Percentiles rank a stretch among this genome's conserved stretches.
Evolutionary conservation across 2,113 vertebrate species (phyloP).

Genomic region (Glareola pratincola): DNA sequence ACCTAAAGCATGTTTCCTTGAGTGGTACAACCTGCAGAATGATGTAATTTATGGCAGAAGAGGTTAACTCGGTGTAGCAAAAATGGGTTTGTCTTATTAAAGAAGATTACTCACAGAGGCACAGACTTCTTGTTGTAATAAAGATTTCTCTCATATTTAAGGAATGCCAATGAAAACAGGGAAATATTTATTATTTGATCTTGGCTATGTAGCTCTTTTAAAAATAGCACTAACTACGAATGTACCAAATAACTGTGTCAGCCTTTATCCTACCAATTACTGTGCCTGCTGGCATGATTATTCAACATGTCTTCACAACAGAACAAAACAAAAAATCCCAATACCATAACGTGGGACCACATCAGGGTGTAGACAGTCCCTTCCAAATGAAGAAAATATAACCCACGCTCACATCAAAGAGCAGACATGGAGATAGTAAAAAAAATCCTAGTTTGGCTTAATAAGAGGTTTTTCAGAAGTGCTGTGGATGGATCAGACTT

Average conservation of each 20-base stretch:
- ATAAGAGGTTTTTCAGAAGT: background rate
- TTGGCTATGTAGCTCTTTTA: background rate
- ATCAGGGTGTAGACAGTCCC: background rate
- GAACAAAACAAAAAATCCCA: background rate
- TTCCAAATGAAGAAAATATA: background rate
- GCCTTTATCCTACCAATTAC: background rate
- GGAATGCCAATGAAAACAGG: background rate
- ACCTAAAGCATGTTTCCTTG: background rate
- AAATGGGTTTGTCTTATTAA: background rate
- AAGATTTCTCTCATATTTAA: slow-evolving; percentile 32
- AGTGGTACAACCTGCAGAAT: background rate
- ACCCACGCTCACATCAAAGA: background rate
- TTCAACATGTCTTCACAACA: background rate
- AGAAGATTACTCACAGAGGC: background rate
- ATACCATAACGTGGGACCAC: background rate
- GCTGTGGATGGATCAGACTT: background rate
- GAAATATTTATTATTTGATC: slow-evolving; percentile 39
- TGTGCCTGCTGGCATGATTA: background rate
- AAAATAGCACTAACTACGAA: background rate
- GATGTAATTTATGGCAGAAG: background rate
- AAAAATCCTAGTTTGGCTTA: background rate
- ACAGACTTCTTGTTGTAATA: background rate
- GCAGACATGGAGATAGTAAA: background rate
- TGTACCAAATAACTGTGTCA: background rate
- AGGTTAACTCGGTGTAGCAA: background rate